Base-by-base conservation (phyloP, 2,888 invertebrate species). In the Zaprionus lineosus region DNA sequence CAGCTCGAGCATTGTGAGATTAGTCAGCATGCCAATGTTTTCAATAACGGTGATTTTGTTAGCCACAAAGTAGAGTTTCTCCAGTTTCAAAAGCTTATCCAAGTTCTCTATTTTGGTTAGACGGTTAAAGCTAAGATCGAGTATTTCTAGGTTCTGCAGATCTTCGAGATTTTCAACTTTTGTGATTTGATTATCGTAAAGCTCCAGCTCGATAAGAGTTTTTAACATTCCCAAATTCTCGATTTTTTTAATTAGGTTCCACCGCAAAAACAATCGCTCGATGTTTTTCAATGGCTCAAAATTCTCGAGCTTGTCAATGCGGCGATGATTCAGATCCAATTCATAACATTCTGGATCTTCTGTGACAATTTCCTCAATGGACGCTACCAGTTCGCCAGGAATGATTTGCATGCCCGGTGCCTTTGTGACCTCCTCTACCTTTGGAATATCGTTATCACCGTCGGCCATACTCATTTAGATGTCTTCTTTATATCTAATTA, bases 131-230 rank as follows among this genome's bases (percentile, higher is more conserved):
- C 99, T 98, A 33, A 99, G 89, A 90, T 99, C 99, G 64, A 99
- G 91, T 61, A 95, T 92, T 88, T 97, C 94, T 37, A 99, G 91
- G 91, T 98, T 98, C 1, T 95, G 94, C 7, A 99, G 92, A 7
- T 92, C 89, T 50, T 96, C 95, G 52, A 99, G 91, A 89, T 98
- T 97, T 89, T 98, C 97, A 74, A 99, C 96, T 71, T 93, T 93
- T 0, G 94, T 94, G 43, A 99, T 94, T 91, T 98, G 98, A 91
- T 99, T 99, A 89, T 99, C 99, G 89, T 99, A 98, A 2, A 99
- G 91, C 87, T 99, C 99, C 37, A 99, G 90, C 87, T 98, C 98
- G 11, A 92, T 92, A 7, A 99, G 91, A 0, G 94, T 95, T 1
- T 92, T 92, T 12, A 98, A 90, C 0, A 93, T 94, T 40, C 93